Evolutionary conservation across 2,113 vertebrate species (phyloP).

Genomic region (Setophaga kirtlandii): DNA sequence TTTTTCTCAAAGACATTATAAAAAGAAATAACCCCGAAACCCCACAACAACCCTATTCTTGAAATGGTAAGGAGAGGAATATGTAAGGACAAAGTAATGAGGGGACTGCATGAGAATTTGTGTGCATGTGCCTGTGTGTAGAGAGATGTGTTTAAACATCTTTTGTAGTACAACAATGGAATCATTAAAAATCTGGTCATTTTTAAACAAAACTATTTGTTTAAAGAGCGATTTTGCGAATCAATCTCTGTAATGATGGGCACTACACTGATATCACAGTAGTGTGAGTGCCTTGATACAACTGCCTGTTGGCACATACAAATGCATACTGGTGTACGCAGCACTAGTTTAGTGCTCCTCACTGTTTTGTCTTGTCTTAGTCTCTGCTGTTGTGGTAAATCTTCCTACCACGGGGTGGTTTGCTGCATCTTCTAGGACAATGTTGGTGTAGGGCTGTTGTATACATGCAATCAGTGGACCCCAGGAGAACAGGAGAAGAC

Average conservation of each 20-base stretch:
- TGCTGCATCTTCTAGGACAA: not conserved
- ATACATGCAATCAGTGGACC: not conserved
- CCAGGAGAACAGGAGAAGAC: not conserved
- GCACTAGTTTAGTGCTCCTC: not conserved
- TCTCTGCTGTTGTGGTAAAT: not conserved
- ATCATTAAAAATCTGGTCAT: not conserved
- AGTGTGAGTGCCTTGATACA: not conserved
- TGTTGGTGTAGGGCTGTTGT: not conserved
- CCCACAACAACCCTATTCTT: accelerated
- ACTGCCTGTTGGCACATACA: not conserved
- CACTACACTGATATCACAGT: not conserved
- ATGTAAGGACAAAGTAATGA: not conserved
- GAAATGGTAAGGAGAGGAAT: not conserved
- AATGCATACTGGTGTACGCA: not conserved
- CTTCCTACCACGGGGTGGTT: accelerated
- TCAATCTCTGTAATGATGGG: not conserved
- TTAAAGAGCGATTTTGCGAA: not conserved
- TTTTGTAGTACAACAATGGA: not conserved
- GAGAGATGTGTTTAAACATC: not conserved
- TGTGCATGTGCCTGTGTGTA: not conserved
- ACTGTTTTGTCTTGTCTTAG: not conserved
- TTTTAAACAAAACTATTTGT: not conserved
- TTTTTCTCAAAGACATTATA: not conserved
- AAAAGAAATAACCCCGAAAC: not conserved
- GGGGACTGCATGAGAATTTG: not conserved